Evolutionary conservation across 2,797 vertebrate genomes (phyloP), one percentile per base, ranked within the genome.

Genomic region (Acanthis flammea): DNA sequence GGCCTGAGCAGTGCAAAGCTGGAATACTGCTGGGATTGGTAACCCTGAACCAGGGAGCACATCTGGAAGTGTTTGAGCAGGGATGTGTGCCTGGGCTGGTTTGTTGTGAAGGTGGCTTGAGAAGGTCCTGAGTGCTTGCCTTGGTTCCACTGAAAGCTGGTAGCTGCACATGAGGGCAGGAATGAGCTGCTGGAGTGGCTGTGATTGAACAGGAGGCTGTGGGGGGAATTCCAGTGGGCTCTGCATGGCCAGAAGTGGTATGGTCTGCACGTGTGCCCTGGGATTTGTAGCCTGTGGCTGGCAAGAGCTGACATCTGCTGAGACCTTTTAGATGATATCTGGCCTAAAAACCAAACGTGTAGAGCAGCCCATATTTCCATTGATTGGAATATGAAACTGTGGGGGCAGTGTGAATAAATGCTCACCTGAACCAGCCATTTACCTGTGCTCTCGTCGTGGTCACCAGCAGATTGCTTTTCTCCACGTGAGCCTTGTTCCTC

Each of bases 81-180:
- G 39, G 50, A 23, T 25, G 41, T 28, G 22, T 55, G 50, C 9
- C 55, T 28, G 30, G 6, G 31, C 47, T 19, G 51, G 10, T 41
- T 54, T 47, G 33, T 48, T 37, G n/a, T 35, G 47, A 62, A 39
- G 51, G 35, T 0, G 0, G 51, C 47, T 89, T 0, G 0, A 39
- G 78, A 51, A 51, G 25, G 44, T 84, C 37, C 53, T 27, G 0
- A 0, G 0, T 27, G 23, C 53, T 73, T 86, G 37, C 61, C 57
- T 71, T 53, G 53, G 45, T 37, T 84, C 33, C 31, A 5, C 65
- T 22, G 41, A 28, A 23, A 75, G 63, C 72, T 45, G 54, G 27
- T 7, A 58, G 81, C 53, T 41, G 61, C 41, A 54, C 28, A 6
- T 27, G 53, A 61, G 66, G 76, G 28, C 28, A 63, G 81, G 77